Evolutionary conservation across 2,888 invertebrate species (phyloP).

Genomic region (Therioaphis trifolii): DNA sequence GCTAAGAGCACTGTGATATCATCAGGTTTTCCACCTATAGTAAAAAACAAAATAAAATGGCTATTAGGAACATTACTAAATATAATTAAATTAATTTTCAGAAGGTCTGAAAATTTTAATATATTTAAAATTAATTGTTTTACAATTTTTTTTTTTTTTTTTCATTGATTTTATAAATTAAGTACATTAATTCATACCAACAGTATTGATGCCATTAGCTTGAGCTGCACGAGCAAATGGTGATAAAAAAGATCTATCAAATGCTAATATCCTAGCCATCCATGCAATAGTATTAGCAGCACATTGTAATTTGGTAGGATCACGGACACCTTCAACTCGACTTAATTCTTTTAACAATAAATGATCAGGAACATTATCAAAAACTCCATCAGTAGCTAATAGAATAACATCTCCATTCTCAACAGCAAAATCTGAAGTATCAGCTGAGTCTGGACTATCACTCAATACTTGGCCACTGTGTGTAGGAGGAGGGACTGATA

Average conservation of each 20-base stretch:
- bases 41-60: constrained; percentile 62
- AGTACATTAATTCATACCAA: too few relatives aligned
- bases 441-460: constrained; percentile 93
- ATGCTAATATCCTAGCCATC: constrained; percentile 93
- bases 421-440: constrained; percentile 86
- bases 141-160: too few relatives aligned
- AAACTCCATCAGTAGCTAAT: constrained; percentile 97
- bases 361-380: constrained; percentile 95
- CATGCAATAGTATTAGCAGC: constrained; percentile 95
- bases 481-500: constrained; percentile 92
- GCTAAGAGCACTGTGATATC: constrained; percentile 98
- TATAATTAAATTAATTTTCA: too few relatives aligned
- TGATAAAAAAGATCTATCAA: constrained; percentile 94
- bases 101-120: too few relatives aligned
- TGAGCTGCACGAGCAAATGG: constrained; percentile 94
- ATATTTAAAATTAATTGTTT: too few relatives aligned
- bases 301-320: constrained; percentile 83
- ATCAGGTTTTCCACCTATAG: constrained; percentile 96
- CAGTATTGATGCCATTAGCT: constrained; percentile 91
- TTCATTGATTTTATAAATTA: too few relatives aligned
- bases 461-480: constrained; percentile 87
- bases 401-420: constrained; percentile 94
- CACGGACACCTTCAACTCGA: constrained; percentile 78
- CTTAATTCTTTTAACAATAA: constrained; percentile 87
- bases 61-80: too few relatives aligned